A percentile compares a stretch with the other conserved stretches of the same genome.
Conservation (phyloP, 2,113 vertebrate species). For the Fulmarus glacialis region DNA sequence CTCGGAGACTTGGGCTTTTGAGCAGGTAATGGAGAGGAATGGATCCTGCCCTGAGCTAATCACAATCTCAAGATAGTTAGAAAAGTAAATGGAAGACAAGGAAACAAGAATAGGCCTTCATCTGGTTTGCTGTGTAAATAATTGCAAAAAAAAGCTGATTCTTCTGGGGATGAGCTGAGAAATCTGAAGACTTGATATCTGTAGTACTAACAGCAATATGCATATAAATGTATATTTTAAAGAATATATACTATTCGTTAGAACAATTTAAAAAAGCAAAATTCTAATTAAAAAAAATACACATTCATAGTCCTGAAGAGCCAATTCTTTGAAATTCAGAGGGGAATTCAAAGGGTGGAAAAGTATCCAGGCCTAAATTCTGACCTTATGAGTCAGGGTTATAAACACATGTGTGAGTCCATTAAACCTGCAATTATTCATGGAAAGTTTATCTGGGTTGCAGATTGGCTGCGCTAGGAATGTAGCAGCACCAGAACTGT, state of each 20-base stretch:
- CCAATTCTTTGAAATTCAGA: neutral
- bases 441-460: neutral
- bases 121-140: neutral
- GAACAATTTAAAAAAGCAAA: neutral
- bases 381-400: conserved; percentile 11
- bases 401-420: neutral
- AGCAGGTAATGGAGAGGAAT: neutral
- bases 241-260: neutral
- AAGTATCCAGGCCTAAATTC: neutral
- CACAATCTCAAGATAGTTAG: neutral
- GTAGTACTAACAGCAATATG: neutral
- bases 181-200: neutral
- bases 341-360: neutral
- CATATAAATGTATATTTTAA: neutral
- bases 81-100: neutral
- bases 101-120: neutral
- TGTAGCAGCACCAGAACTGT: neutral
- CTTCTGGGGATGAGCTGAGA: neutral
- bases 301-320: neutral
- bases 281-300: neutral
- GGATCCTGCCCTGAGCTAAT: neutral
- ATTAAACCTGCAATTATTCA: conserved; percentile 9
- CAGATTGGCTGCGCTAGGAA: neutral
- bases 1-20: neutral
- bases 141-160: neutral